These are phyloP conservation scores for Eulemur coronatus DNA, from an alignment of 2,797 vertebrate genomes.

Conservation along the genomic window DNA sequence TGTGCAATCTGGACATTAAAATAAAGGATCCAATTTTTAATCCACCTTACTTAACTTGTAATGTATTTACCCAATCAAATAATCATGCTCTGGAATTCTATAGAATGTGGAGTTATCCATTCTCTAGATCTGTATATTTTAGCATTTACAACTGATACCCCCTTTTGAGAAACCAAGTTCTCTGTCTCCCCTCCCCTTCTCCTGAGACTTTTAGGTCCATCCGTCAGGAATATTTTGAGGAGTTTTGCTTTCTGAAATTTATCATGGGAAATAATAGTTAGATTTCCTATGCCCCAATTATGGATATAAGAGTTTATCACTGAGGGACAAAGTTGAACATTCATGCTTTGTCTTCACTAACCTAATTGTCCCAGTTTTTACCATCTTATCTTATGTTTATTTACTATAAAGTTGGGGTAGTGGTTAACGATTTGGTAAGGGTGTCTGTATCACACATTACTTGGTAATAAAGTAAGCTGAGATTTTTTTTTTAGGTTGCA, in stretches of 20 bases:
- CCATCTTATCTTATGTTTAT: background rate
- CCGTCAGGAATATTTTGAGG: background rate
- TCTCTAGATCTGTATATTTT: background rate
- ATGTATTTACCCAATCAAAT: background rate
- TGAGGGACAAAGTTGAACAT: background rate
- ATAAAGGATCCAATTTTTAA: background rate
- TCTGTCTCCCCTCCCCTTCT: background rate
- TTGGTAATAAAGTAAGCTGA: slow-evolving; percentile 10
- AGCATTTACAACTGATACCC: background rate
- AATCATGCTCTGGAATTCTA: background rate
- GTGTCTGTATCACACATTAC: background rate
- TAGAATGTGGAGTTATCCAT: background rate
- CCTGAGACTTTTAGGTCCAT: background rate
- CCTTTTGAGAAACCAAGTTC: slow-evolving; percentile 1
- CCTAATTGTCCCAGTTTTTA: slow-evolving; percentile 3
- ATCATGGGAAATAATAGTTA: background rate
- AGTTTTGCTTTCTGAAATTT: background rate
- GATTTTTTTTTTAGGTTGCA: background rate
- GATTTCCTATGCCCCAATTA: background rate
- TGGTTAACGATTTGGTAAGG: background rate
- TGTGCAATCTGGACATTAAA: background rate
- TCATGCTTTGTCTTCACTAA: slow-evolving; percentile 3
- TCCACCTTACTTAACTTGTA: background rate
- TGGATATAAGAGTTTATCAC: background rate
- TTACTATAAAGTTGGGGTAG: background rate